phyloP scores from a whole-genome alignment of 2,113 vertebrate genomes.

The Suricata suricatta region DNA sequence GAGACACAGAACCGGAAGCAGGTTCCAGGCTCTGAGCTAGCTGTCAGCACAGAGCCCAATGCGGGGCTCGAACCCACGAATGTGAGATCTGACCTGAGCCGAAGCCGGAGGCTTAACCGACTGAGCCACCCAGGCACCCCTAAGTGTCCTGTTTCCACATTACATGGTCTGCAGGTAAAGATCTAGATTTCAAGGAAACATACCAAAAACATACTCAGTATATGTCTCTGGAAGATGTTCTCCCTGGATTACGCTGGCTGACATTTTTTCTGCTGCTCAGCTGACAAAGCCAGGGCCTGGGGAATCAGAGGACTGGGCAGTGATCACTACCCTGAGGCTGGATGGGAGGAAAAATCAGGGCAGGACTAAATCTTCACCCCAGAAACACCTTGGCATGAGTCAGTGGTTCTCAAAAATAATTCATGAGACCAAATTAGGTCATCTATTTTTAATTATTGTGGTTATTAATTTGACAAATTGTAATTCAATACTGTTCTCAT shows the following conservation, averaged over 20 bases:
- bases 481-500: slow-evolving; percentile 55
- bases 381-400: slow-evolving; percentile 40
- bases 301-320: not conserved
- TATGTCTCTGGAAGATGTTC: not conserved
- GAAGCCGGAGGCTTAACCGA: too few relatives aligned
- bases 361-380: not conserved
- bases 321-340: not conserved
- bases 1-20: too few relatives aligned
- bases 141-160: not conserved
- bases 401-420: slow-evolving; percentile 65
- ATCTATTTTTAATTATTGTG: slow-evolving; percentile 74
- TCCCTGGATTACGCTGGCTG: not conserved
- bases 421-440: slow-evolving; percentile 69
- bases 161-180: not conserved
- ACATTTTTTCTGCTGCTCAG: not conserved
- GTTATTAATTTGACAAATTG: slow-evolving; percentile 72
- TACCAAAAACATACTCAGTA: not conserved
- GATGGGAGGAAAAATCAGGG: slow-evolving; percentile 10
- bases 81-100: too few relatives aligned
- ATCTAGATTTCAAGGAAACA: slow-evolving; percentile 1
- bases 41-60: too few relatives aligned
- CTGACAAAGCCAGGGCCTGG: not conserved
- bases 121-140: too few relatives aligned
- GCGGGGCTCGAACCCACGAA: too few relatives aligned
- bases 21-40: too few relatives aligned